Evolutionary conservation across 2,888 invertebrate species (phyloP).

Genomic region (Xanthorhoe spadicearia): DNA sequence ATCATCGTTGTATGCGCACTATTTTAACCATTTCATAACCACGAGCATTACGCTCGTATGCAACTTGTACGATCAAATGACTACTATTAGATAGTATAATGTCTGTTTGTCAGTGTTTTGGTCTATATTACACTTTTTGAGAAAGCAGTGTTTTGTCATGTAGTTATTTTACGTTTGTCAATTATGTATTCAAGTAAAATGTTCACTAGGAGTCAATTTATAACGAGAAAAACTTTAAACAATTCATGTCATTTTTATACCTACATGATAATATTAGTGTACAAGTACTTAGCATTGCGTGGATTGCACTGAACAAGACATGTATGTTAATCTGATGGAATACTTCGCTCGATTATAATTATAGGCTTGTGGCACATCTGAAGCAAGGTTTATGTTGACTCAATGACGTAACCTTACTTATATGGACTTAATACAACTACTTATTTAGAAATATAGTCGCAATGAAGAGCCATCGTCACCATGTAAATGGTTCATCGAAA

Average conservation of each 20-base stretch:
- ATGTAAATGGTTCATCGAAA: no score
- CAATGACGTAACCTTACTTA: slow-evolving; percentile 16
- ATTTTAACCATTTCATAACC: slow-evolving; percentile 60
- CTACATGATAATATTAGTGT: slow-evolving; percentile 3
- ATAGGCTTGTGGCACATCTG: slow-evolving; percentile 38
- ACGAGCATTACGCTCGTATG: slow-evolving; percentile 49
- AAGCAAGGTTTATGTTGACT: slow-evolving; percentile 28
- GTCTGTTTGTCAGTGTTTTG: background rate
- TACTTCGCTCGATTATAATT: slow-evolving; percentile 36
- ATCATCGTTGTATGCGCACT: slow-evolving; percentile 60
- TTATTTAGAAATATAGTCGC: background rate
- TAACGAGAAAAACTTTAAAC: no score
- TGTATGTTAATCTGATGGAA: slow-evolving; percentile 47
- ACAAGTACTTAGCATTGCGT: slow-evolving; percentile 10
- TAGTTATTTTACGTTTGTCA: background rate
- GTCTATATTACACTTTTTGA: background rate
- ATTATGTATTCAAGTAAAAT: no score
- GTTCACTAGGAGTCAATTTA: background rate
- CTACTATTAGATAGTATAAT: slow-evolving; percentile 3
- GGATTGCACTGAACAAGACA: slow-evolving; percentile 29
- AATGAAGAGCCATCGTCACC: no score
- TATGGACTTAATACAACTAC: background rate
- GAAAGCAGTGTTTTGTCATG: background rate
- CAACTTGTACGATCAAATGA: slow-evolving; percentile 25
- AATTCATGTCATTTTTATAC: background rate